Evolutionary conservation across 2,797 vertebrate species (phyloP), one percentile per base, ranked within the genome.

Genomic region (Typhlichthys eigenmanni): DNA sequence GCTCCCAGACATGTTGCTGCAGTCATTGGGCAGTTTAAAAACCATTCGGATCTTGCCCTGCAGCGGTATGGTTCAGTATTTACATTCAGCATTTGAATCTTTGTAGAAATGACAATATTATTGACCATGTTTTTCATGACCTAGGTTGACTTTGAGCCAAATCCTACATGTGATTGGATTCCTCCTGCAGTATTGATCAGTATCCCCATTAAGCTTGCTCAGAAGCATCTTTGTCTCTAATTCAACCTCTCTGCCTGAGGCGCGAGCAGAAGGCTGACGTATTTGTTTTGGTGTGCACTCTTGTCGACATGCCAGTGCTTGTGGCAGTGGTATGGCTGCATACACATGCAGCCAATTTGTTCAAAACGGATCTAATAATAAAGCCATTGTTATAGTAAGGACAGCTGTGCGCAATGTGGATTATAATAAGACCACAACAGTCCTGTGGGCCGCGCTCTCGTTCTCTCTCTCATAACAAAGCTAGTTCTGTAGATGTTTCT

Each of bases 151-250:
- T 78, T 87, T 84, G 69, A 79, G 60, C 43, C 72, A 76, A 78
- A 66, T 56, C 72, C 64, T 72, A 58, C 45, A 55, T 60, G 75
- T 74, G 59, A 84, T 76, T 81, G 69, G 66, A 81, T 85, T 83
- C 74, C 65, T 65, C 29, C 68, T 13, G 55, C 75, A 67, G 53
- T 77, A 87, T 85, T 85, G 82, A 87, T 88, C 79, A 76, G 68
- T 67, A 73, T 58, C 81, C 78, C 79, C 85, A 78, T 58, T 71
- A 87, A 71, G 75, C 72, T 71, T 81, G 64, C 71, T 74, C 66
- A 64, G 50, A 75, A 80, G 71, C 46, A 45, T 76, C 70, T 76
- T 76, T 81, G 78, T 69, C 83, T 84, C 66, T 74, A 78, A 83
- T 85, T 77, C 68, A 59, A 13, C 57, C 61, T 58, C 12, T 1